A percentile compares a stretch with the other conserved stretches of the same genome.
Conservation (phyloP, 2,888 invertebrate species). For the Eumacrocentrus americanus region DNA sequence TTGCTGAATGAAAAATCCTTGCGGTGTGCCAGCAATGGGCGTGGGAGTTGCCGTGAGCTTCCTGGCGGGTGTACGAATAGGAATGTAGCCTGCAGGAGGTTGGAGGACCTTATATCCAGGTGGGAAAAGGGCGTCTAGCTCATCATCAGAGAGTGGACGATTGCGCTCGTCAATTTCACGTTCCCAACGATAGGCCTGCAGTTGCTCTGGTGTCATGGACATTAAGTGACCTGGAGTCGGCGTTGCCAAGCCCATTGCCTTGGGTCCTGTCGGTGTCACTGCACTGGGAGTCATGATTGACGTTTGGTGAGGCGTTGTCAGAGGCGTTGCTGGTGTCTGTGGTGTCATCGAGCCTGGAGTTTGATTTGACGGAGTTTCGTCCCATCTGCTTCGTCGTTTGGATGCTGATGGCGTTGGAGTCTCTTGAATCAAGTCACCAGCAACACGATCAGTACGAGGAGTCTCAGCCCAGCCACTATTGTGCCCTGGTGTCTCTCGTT, state of each 20-base stretch:
- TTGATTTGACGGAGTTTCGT: slow-evolving; percentile 90
- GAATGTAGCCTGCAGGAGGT: slow-evolving; percentile 94
- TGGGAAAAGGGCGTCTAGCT: slow-evolving; percentile 96
- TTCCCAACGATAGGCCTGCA: slow-evolving; percentile 98
- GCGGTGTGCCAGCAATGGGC: slow-evolving; percentile 89
- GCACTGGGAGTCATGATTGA: slow-evolving; percentile 69
- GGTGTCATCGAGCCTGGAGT: slow-evolving; percentile 71
- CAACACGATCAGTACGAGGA: slow-evolving; percentile 89
- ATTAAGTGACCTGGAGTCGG: slow-evolving; percentile 96
- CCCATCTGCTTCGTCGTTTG: slow-evolving; percentile 97
- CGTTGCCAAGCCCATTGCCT: slow-evolving; percentile 98
- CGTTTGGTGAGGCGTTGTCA: slow-evolving; percentile 75
- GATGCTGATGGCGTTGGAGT: slow-evolving; percentile 94
- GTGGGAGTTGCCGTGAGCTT: slow-evolving; percentile 98
- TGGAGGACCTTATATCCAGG: slow-evolving; percentile 96
- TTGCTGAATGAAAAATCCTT: slow-evolving; percentile 94
- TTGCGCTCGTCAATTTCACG: slow-evolving; percentile 98
- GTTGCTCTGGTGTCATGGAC: slow-evolving; percentile 98
- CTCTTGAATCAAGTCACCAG: slow-evolving; percentile 82
- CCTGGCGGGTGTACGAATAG: slow-evolving; percentile 95
- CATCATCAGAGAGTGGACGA: slow-evolving; percentile 94
- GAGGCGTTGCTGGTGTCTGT: slow-evolving; percentile 81
- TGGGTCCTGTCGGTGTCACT: slow-evolving; percentile 83
- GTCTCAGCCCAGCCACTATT: slow-evolving; percentile 99
- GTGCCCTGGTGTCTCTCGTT: slow-evolving; percentile 95